Evolutionary conservation across 2,113 vertebrate genomes (phyloP).

Genomic region (Sinocyclocheilus anshuiensis): DNA sequence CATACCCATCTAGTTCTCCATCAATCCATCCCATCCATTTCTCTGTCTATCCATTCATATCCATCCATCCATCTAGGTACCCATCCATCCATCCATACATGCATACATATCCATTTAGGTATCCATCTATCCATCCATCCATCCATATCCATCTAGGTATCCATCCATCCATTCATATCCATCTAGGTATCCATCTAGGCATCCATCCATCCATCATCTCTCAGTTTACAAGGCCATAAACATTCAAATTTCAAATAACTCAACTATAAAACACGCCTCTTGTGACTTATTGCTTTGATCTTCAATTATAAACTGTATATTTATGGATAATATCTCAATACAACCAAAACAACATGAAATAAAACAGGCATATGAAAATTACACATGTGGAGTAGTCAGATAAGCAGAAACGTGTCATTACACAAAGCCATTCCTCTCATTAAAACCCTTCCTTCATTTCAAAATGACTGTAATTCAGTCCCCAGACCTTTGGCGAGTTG

Average conservation of each 20-base stretch:
- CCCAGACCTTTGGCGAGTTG: neutral
- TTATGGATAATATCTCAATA: neutral
- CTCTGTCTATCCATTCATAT: too few relatives aligned
- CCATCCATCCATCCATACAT: too few relatives aligned
- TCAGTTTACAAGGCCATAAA: too few relatives aligned
- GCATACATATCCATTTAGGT: too few relatives aligned
- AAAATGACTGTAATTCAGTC: constrained; percentile 21
- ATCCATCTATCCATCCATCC: too few relatives aligned
- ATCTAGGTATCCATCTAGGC: neutral
- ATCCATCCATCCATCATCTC: too few relatives aligned
- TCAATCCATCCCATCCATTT: too few relatives aligned
- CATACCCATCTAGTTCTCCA: too few relatives aligned
- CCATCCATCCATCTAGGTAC: too few relatives aligned
- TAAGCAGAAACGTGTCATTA: neutral
- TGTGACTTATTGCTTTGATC: neutral
- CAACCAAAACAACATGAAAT: neutral
- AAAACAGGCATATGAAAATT: neutral
- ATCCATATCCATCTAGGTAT: neutral
- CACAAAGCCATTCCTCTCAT: constrained; percentile 11
- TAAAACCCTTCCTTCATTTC: constrained; percentile 9
- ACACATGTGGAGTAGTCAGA: neutral
- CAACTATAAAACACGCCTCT: too few relatives aligned
- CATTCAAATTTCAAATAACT: too few relatives aligned
- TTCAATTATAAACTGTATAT: neutral
- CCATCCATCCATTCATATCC: neutral